phyloP scores from a whole-genome alignment of 1,140 invertebrate species.

The Cydia splendana region DNA sequence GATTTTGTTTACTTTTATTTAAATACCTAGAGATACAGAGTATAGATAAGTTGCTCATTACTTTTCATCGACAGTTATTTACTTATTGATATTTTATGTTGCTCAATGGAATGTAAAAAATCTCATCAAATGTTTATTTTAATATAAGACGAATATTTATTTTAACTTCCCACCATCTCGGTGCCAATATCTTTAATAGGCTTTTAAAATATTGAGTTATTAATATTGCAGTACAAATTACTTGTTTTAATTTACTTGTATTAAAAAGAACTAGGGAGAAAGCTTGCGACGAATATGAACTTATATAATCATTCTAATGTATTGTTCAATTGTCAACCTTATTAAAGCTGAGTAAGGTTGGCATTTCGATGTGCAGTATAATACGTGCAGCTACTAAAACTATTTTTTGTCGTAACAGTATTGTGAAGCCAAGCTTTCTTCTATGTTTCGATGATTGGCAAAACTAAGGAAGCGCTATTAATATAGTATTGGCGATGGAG shows the following conservation, averaged over 20 bases:
- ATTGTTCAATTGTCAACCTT: not conserved
- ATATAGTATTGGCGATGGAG: no score
- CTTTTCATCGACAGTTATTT: not conserved
- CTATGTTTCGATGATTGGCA: not conserved
- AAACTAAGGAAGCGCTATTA: not conserved
- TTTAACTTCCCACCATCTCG: slow-evolving; percentile 5
- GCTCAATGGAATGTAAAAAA: slow-evolving; percentile 20
- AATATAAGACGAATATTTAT: not conserved
- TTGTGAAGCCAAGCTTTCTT: not conserved
- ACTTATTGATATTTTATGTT: slow-evolving; percentile 28
- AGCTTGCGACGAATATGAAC: not conserved
- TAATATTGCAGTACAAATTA: slow-evolving; percentile 24
- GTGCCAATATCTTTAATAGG: slow-evolving; percentile 20
- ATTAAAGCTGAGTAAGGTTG: not conserved
- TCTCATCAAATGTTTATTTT: not conserved
- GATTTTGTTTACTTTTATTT: no score
- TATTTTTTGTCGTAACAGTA: not conserved
- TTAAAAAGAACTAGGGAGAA: not conserved
- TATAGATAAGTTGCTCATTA: slow-evolving; percentile 5
- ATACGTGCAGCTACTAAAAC: not conserved
- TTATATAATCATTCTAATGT: not conserved
- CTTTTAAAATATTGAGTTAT: not conserved
- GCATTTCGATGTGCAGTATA: not conserved
- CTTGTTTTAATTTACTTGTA: not conserved
- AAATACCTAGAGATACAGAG: no score